A percentile compares a stretch with the other conserved stretches of the same genome.
Conservation (phyloP, 1,140 invertebrate genomes). For the Drosophila repleta region DNA sequence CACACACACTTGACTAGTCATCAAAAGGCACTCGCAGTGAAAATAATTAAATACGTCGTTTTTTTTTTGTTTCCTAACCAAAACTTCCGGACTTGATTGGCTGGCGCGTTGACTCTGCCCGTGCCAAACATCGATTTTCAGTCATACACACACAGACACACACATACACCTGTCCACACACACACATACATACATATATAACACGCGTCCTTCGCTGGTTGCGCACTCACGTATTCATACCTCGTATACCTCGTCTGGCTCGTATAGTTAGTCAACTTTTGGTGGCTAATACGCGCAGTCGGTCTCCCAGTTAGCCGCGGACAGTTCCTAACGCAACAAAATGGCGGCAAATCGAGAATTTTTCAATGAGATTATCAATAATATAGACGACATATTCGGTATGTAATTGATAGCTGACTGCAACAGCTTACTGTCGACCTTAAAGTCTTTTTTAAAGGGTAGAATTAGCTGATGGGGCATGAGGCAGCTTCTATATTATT, state of each 20-base stretch:
- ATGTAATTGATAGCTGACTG: constrained; percentile 36
- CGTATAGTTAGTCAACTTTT: constrained; percentile 39
- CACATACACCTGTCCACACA: constrained; percentile 17
- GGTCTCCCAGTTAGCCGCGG: constrained; percentile 8
- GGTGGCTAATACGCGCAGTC: constrained; percentile 37
- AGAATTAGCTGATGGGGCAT: no score
- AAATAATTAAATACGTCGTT: constrained; percentile 72
- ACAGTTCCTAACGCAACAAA: constrained; percentile 25
- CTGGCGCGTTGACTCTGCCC: constrained; percentile 46
- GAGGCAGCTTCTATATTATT: no score
- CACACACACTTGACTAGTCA: constrained; percentile 26
- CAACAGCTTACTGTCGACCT: no score
- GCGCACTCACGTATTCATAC: constrained; percentile 23
- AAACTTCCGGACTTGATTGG: constrained; percentile 53
- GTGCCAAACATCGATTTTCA: constrained; percentile 73
- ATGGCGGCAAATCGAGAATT: constrained; percentile 77
- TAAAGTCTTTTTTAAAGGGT: no score
- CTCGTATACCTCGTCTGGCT: not conserved
- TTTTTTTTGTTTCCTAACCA: constrained; percentile 69
- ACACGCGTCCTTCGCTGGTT: constrained; percentile 29
- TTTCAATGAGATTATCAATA: constrained; percentile 77
- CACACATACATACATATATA: not conserved
- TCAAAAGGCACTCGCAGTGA: constrained; percentile 18
- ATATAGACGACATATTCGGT: constrained; percentile 83
- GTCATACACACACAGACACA: constrained; percentile 49